phyloP scores from a whole-genome alignment of 1,140 invertebrate species.

The Drosophila subobscura region DNA sequence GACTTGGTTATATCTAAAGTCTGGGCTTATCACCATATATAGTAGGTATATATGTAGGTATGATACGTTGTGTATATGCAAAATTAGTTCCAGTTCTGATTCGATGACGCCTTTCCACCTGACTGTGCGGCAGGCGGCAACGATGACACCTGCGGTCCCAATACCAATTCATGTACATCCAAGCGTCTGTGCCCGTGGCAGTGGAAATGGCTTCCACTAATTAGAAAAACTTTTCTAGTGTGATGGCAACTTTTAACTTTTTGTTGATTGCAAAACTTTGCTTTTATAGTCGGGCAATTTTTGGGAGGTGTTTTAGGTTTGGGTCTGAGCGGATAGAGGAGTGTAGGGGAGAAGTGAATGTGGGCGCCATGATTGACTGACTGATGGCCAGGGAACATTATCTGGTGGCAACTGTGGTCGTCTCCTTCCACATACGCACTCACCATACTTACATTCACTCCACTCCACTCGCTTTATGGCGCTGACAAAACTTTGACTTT shows the following conservation, averaged over 20 bases:
- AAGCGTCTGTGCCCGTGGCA: too few species aligned
- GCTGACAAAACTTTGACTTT: slow-evolving; percentile 61
- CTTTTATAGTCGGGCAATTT: slow-evolving; percentile 22
- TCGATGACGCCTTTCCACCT: slow-evolving; percentile 28
- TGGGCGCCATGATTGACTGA: slow-evolving; percentile 49
- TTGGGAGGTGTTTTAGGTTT: too few species aligned
- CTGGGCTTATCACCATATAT: slow-evolving; percentile 38
- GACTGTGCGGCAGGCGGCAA: background rate
- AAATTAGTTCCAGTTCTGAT: slow-evolving; percentile 26
- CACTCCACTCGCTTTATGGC: slow-evolving; percentile 37
- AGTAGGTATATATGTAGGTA: background rate
- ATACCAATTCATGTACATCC: background rate
- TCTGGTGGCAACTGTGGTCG: slow-evolving; percentile 50
- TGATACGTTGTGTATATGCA: slow-evolving; percentile 25
- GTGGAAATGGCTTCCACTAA: slow-evolving; percentile 46
- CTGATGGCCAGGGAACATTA: slow-evolving; percentile 54
- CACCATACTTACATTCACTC: slow-evolving; percentile 7
- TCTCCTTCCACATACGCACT: too few species aligned
- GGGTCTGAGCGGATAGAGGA: slow-evolving; percentile 7
- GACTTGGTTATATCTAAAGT: slow-evolving; percentile 47
- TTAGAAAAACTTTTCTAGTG: slow-evolving; percentile 73
- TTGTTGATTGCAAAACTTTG: slow-evolving; percentile 77
- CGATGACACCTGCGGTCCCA: slow-evolving; percentile 43
- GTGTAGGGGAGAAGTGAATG: background rate
- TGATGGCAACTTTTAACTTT: slow-evolving; percentile 67